Conservation (phyloP, 2,797 vertebrate species). For the Rhinella marina region DNA sequence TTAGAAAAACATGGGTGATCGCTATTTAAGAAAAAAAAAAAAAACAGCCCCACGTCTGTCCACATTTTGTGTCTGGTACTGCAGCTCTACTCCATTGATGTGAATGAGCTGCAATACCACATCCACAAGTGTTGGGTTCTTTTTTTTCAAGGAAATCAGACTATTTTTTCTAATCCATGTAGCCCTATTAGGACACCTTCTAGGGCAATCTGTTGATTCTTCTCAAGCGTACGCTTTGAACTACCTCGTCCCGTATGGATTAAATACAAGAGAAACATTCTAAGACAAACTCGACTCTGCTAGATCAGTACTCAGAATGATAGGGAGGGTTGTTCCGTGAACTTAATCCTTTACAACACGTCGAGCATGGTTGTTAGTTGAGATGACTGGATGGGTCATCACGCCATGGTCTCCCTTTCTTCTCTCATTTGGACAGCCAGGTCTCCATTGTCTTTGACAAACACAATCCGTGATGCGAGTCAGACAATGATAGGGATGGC, state of each 20-base stretch:
- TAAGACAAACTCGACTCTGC: not conserved
- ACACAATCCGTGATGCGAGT: not conserved
- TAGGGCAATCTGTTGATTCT: no score
- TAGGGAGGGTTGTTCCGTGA: not conserved
- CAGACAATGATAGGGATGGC: not conserved
- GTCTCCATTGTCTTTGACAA: slow-evolving; percentile 24
- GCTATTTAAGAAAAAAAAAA: no score
- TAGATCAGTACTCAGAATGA: not conserved
- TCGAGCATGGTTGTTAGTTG: not conserved
- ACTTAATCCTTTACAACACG: not conserved
- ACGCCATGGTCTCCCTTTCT: not conserved
- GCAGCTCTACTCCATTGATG: no score
- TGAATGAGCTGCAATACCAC: no score
- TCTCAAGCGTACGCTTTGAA: not conserved
- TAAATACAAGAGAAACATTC: not conserved
- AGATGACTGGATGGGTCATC: not conserved
- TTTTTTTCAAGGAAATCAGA: no score
- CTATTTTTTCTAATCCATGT: no score
- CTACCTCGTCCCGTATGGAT: not conserved
- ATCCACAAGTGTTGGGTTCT: no score
- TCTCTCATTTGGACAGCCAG: not conserved
- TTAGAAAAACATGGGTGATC: no score
- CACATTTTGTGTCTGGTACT: no score
- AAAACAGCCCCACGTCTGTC: no score
- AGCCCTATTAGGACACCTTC: no score